Conservation (phyloP, 2,888 invertebrate genomes). For the Acanthosepion pharaonis region DNA sequence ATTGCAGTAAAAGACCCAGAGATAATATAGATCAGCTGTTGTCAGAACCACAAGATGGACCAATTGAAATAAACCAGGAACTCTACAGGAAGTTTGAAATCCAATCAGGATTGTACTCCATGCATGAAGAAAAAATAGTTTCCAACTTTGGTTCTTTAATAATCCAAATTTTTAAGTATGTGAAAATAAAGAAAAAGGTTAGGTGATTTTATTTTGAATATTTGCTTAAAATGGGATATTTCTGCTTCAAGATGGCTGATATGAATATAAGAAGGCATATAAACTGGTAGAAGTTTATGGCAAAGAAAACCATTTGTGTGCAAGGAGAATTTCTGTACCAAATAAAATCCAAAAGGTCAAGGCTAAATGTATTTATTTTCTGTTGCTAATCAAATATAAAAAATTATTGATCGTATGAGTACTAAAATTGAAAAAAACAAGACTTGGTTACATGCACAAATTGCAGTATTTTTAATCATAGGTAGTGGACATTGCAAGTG, state of each 20-base stretch:
- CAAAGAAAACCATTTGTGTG: background rate
- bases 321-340: background rate
- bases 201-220: background rate
- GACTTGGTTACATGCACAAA: no score
- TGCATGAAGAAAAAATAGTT: background rate
- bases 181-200: background rate
- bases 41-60: background rate
- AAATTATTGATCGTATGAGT: background rate
- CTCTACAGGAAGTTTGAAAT: background rate
- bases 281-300: background rate
- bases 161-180: background rate
- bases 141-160: background rate
- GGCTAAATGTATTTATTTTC: background rate
- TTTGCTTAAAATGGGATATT: background rate
- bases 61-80: constrained; percentile 10
- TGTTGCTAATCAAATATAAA: background rate
- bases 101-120: background rate
- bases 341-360: background rate
- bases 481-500: no score
- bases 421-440: no score
- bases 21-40: background rate
- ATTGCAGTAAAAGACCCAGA: background rate
- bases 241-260: background rate
- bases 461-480: no score
- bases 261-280: background rate